Base-by-base conservation (phyloP, 2,797 vertebrate genomes). In the Macroramphosus scolopax region DNA sequence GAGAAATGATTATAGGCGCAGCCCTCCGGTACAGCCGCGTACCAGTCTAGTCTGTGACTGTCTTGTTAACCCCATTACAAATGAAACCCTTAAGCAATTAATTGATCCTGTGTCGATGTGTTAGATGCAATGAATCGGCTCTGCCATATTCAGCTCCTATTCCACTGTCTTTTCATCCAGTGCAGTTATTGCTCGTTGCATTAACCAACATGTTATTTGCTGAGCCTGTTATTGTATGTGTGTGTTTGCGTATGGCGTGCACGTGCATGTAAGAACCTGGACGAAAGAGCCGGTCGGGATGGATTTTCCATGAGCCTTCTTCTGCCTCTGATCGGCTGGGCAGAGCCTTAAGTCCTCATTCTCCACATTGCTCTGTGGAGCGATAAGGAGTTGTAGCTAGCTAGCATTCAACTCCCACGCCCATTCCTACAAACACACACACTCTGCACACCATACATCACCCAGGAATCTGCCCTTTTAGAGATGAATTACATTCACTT, bases 271-370 rank as follows among this genome's bases (percentile, higher is more conserved):
- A 41, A 34, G 5, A 15, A 47, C 16, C 45, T 17, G n/a, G 33
- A 55, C 15, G 30, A 35, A 47, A 37, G 22, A 17, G 49, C 13
- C 3, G 20, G 1, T 1, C n/a, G 6, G 18, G 26, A 34, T 30
- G 20, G 42, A 20, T 30, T 51, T 50, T 54, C 6, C 34, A 46
- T 64, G 51, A 47, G 20, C n/a, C 26, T 67, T 31, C 57, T 15
- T 13, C 1, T 51, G 51, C 66, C 67, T 84, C 83, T 87, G 78
- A 87, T 86, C 58, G 60, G 17, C 65, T 73, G 70, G 60, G 78
- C 69, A 63, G 64, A 84, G 78, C 51, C 52, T 68, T 65, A 70
- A 80, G 70, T 80, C 73, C 76, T 88, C 78, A 77, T 88, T 87
- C 84, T 74, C 79, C 51, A 75, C 82, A 85, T 87, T 78, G 59